Conservation (phyloP, 1,140 invertebrate species). For the Cyrtorhinus lividipennis region DNA sequence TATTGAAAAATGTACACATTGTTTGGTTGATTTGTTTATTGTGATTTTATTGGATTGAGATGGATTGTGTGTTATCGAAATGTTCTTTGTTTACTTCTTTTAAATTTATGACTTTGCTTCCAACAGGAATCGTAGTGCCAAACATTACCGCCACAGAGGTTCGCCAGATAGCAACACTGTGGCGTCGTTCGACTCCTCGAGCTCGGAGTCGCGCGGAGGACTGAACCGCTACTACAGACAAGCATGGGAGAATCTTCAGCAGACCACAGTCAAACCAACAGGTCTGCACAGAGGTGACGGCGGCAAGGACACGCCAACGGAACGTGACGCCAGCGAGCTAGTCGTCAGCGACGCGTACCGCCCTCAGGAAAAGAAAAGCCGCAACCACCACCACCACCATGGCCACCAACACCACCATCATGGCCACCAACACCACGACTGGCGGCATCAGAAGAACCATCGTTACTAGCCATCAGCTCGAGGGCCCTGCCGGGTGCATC, state of each 20-base stretch:
- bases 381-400: conserved; percentile 53
- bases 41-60: too few relatives aligned
- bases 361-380: conserved; percentile 49
- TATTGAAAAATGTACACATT: too few relatives aligned
- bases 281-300: conserved; percentile 49
- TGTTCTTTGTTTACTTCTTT: too few relatives aligned
- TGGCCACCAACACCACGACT: conserved; percentile 29
- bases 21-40: too few relatives aligned
- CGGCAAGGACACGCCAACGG: conserved; percentile 54
- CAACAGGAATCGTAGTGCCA: conserved; percentile 57
- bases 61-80: too few relatives aligned
- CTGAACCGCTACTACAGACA: conserved; percentile 74
- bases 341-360: conserved; percentile 52
- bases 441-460: conserved; percentile 32
- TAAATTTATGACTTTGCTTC: too few relatives aligned
- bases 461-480: conserved; percentile 22
- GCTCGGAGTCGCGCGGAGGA: conserved; percentile 62
- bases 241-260: conserved; percentile 83
- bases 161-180: conserved; percentile 79
- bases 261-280: conserved; percentile 36
- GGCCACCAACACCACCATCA: conserved; percentile 20
- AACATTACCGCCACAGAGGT: conserved; percentile 70
- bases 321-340: conserved; percentile 64
- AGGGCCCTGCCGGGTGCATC: neutral
- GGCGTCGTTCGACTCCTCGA: conserved; percentile 69